Percentiles rank a stretch among this genome's conserved stretches.
phyloP scores from a whole-genome alignment of 2,113 vertebrate genomes.

The Turnix velox region DNA sequence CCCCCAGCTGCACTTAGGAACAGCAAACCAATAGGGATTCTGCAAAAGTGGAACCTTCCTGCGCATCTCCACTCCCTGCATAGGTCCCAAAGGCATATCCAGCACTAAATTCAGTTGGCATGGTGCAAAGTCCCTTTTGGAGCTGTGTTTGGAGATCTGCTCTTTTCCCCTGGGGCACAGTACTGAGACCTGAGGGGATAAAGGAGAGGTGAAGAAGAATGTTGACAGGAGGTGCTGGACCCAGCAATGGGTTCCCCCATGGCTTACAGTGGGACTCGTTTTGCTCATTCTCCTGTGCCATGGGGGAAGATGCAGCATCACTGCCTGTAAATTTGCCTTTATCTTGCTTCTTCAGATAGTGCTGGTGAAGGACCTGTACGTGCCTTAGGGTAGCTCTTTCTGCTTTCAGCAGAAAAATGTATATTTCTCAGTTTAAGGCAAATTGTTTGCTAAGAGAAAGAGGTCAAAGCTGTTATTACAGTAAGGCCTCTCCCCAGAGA shows the following conservation, averaged over 20 bases:
- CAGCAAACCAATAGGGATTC: background rate
- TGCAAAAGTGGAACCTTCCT: background rate
- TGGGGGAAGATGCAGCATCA: background rate
- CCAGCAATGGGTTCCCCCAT: fast-evolving
- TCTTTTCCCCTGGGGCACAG: background rate
- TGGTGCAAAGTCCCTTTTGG: fast-evolving
- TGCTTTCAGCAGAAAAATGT: background rate
- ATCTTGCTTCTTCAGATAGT: background rate
- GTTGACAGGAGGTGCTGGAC: background rate
- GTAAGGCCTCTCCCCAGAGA: background rate
- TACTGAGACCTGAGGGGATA: fast-evolving
- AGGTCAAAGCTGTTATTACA: background rate
- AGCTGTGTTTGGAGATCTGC: fast-evolving
- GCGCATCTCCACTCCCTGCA: fast-evolving
- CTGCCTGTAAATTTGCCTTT: background rate
- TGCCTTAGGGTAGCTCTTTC: background rate
- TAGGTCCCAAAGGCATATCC: background rate
- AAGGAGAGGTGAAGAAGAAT: background rate
- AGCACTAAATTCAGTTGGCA: background rate
- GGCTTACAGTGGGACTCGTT: background rate
- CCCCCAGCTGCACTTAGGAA: background rate
- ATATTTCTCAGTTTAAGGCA: background rate
- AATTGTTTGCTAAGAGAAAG: slow-evolving; percentile 10
- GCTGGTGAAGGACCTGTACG: background rate
- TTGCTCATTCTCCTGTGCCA: background rate